phyloP scores from a whole-genome alignment of 2,888 invertebrate species.

The Asteroscopus sphinx region DNA sequence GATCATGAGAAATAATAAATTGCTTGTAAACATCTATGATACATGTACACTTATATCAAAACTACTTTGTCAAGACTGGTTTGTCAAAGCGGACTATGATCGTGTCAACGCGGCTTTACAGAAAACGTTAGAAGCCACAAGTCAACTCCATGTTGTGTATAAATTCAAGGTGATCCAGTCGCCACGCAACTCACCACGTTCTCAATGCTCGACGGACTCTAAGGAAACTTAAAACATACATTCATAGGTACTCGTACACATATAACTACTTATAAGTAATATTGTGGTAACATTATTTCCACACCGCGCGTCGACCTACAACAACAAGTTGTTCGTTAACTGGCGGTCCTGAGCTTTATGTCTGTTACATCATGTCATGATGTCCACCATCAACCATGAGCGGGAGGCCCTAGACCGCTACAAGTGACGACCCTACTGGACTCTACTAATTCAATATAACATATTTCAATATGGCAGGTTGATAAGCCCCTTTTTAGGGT shows the following conservation, averaged over 20 bases:
- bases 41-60: no score
- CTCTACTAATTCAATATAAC: no score
- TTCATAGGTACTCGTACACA: constrained; percentile 8
- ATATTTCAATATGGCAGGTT: no score
- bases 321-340: constrained; percentile 26
- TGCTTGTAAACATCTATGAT: no score
- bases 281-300: constrained; percentile 43
- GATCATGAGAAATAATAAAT: no score
- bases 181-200: constrained; percentile 60
- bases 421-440: not conserved
- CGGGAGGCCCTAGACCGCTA: not conserved
- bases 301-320: constrained; percentile 37
- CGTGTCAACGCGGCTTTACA: no score
- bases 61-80: no score
- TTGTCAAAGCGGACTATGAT: no score
- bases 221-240: constrained; percentile 50
- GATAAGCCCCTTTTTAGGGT: no score
- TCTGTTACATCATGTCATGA: constrained; percentile 14
- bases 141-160: constrained; percentile 73
- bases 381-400: constrained; percentile 9
- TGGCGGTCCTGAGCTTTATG: constrained; percentile 31
- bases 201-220: constrained; percentile 55
- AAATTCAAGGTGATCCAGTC: constrained; percentile 86
- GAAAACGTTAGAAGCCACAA: constrained; percentile 61
- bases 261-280: constrained; percentile 28